Evolutionary conservation across 2,797 vertebrate genomes (phyloP).

Genomic region (Hemibagrus guttatus): DNA sequence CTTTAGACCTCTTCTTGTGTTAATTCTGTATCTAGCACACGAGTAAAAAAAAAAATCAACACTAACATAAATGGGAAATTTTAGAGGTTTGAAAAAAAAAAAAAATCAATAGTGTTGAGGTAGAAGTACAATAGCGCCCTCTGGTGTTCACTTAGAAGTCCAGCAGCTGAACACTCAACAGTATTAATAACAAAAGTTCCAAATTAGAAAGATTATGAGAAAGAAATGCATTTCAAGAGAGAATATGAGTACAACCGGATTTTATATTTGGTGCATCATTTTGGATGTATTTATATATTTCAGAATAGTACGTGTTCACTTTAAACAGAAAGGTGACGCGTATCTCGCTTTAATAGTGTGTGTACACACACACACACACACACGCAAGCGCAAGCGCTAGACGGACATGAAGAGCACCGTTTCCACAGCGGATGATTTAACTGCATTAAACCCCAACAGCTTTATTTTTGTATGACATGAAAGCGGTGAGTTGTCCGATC

Average conservation of each 20-base stretch:
- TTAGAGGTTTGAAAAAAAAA: neutral
- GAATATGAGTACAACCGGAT: neutral
- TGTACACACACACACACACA: neutral
- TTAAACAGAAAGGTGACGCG: conserved; percentile 48
- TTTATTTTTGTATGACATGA: neutral
- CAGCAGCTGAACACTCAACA: neutral
- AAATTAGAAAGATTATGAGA: neutral
- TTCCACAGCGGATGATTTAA: neutral
- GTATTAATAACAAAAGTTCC: no score
- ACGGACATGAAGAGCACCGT: conserved; percentile 10
- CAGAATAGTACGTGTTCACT: conserved; percentile 36
- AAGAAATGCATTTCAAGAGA: neutral
- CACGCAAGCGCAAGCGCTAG: neutral
- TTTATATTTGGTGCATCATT: neutral
- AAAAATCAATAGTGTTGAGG: no score
- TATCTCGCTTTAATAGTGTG: neutral
- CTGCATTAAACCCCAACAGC: neutral
- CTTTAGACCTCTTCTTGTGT: neutral
- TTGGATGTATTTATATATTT: neutral
- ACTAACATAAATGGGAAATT: neutral
- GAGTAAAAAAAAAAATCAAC: neutral
- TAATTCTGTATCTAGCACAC: neutral
- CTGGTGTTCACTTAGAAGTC: conserved; percentile 23
- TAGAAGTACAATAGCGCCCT: conserved; percentile 14
- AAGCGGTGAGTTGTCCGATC: neutral